Conservation (phyloP, 2,888 invertebrate genomes). For the Agonopterix subpropinquella region DNA sequence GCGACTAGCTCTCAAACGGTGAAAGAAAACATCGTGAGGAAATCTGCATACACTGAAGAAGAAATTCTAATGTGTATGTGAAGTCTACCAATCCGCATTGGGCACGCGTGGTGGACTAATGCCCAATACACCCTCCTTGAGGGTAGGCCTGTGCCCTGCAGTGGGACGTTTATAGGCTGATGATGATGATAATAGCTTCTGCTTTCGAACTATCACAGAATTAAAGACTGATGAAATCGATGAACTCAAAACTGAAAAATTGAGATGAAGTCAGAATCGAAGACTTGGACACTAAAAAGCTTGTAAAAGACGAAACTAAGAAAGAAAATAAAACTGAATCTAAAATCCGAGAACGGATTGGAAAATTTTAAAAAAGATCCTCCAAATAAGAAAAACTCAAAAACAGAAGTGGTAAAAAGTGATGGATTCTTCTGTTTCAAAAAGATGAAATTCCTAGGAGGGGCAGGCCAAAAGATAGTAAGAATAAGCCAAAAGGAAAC, state of each 20-base stretch:
- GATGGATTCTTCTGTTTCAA: conserved; percentile 49
- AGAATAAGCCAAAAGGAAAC: conserved; percentile 54
- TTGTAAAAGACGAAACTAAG: conserved; percentile 53
- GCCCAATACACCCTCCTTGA: no score
- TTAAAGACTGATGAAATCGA: conserved; percentile 60
- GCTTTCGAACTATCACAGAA: conserved; percentile 60
- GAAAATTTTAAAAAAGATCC: conserved; percentile 12
- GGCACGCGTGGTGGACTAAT: no score
- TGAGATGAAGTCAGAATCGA: conserved; percentile 71
- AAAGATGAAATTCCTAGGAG: conserved; percentile 47
- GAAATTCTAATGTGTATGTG: no score
- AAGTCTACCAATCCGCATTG: no score
- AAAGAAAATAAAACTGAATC: conserved; percentile 23
- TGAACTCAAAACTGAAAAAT: conserved; percentile 60
- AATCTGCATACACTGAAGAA: no score
- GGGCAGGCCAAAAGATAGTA: conserved; percentile 39
- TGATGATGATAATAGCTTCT: no score
- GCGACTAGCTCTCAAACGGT: no score
- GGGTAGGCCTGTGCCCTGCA: no score
- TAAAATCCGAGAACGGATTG: conserved; percentile 23
- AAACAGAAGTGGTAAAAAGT: conserved; percentile 31
- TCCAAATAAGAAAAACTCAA: conserved; percentile 26
- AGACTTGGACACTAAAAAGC: conserved; percentile 66
- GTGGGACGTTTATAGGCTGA: no score
- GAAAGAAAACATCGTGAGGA: no score